phyloP scores from a whole-genome alignment of 1,140 invertebrate species.

The Drosophila nebulosa region DNA sequence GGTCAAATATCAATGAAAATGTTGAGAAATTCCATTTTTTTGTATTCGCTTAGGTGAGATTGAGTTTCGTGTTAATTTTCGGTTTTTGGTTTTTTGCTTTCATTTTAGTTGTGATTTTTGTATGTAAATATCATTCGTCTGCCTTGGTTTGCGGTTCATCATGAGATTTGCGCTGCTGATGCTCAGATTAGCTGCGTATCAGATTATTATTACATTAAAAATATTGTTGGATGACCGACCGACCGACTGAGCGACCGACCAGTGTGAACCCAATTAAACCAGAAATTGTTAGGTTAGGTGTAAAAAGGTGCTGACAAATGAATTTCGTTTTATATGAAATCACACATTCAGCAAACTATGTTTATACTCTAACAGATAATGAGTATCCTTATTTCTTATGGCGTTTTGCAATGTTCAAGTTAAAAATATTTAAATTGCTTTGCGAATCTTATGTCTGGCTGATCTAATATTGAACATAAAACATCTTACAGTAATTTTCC shows the following conservation, averaged over 20 bases:
- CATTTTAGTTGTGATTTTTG: neutral
- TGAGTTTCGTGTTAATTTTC: neutral
- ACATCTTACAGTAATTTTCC: no score
- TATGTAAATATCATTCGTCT: neutral
- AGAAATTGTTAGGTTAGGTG: conserved; percentile 4
- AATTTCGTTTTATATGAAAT: neutral
- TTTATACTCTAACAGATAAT: neutral
- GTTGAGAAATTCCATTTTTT: no score
- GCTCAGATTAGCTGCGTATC: neutral
- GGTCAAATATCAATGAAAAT: no score
- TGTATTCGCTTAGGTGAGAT: no score
- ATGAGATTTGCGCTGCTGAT: neutral
- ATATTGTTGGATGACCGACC: neutral
- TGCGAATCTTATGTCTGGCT: no score
- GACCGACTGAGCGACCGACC: no score
- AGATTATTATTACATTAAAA: neutral
- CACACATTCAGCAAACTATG: neutral
- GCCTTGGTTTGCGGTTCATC: neutral
- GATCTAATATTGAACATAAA: no score
- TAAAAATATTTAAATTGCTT: no score
- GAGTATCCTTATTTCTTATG: neutral
- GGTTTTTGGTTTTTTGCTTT: neutral
- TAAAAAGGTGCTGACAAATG: neutral
- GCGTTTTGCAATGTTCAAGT: neutral
- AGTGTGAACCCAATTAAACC: conserved; percentile 13